A percentile compares a stretch with the other conserved stretches of the same genome.
phyloP scores from a whole-genome alignment of 2,888 invertebrate species.

The Chloroclysta siterata region DNA sequence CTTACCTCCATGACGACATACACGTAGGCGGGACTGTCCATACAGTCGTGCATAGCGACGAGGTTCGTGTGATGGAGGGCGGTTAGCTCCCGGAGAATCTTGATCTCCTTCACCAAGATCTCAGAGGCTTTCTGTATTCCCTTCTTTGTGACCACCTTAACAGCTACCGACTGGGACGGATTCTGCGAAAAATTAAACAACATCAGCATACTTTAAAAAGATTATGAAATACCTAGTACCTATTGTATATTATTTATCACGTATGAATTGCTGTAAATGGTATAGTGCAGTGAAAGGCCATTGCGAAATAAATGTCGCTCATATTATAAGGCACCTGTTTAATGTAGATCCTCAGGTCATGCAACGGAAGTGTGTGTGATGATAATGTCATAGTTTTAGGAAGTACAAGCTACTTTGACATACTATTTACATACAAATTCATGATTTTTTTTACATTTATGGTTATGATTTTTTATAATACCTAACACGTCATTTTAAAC shows the following conservation, averaged over 20 bases:
- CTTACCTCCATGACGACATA: slow-evolving; percentile 99
- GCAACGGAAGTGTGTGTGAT: not conserved
- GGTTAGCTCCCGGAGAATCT: slow-evolving; percentile 98
- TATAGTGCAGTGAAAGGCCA: not conserved
- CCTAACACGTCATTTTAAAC: no score
- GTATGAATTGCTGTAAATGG: not conserved
- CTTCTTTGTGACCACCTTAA: slow-evolving; percentile 99
- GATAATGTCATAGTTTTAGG: no score
- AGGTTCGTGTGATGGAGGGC: slow-evolving; percentile 99
- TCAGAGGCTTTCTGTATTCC: slow-evolving; percentile 98
- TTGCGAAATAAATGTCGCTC: not conserved
- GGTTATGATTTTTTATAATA: no score
- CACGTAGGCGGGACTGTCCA: slow-evolving; percentile 97
- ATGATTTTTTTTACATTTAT: no score
- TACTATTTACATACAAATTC: no score
- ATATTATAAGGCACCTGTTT: not conserved
- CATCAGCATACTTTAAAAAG: not conserved
- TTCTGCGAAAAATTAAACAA: slow-evolving; percentile 85
- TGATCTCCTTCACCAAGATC: slow-evolving; percentile 98
- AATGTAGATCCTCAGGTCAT: not conserved
- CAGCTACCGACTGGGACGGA: slow-evolving; percentile 94
- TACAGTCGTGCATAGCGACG: slow-evolving; percentile 98
- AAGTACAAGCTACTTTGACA: no score
- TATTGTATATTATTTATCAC: not conserved
- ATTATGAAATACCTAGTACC: not conserved